phyloP scores from a whole-genome alignment of 2,113 vertebrate genomes.

The Stictonetta naevosa region DNA sequence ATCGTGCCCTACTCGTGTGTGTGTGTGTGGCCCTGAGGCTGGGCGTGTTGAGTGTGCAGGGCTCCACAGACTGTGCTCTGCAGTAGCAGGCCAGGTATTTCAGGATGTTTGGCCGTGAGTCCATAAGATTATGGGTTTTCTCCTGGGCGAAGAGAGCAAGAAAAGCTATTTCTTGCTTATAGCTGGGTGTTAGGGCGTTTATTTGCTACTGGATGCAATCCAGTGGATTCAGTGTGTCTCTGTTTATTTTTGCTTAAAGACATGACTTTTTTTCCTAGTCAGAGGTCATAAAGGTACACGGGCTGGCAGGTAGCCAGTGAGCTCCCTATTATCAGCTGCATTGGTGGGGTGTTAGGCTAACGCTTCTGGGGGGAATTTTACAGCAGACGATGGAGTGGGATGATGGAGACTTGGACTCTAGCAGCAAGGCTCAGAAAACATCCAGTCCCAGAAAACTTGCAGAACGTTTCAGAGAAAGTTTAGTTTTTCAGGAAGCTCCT shows the following conservation, averaged over 20 bases:
- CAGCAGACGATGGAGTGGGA: neutral
- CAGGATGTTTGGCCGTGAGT: neutral
- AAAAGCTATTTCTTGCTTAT: neutral
- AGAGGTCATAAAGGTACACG: neutral
- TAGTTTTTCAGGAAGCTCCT: constrained; percentile 26
- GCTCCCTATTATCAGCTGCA: neutral
- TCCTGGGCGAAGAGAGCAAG: neutral
- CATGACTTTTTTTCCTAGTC: neutral
- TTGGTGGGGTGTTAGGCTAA: neutral
- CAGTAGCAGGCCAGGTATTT: neutral
- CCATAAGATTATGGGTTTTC: neutral
- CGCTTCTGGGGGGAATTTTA: neutral
- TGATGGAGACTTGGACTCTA: neutral
- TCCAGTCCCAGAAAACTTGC: constrained; percentile 25
- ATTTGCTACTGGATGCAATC: constrained; percentile 50
- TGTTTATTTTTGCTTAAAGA: constrained; percentile 25
- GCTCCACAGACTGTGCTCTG: neutral
- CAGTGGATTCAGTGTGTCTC: constrained; percentile 15
- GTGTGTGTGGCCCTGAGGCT: neutral
- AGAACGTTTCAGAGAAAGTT: constrained; percentile 33
- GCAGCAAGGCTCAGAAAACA: constrained; percentile 8
- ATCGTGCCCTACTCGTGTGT: neutral
- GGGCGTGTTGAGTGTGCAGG: accelerated
- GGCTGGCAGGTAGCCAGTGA: neutral
- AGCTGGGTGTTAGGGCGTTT: constrained; percentile 26